Conservation (phyloP, 2,888 invertebrate species). For the Hanleya hanleyi region DNA sequence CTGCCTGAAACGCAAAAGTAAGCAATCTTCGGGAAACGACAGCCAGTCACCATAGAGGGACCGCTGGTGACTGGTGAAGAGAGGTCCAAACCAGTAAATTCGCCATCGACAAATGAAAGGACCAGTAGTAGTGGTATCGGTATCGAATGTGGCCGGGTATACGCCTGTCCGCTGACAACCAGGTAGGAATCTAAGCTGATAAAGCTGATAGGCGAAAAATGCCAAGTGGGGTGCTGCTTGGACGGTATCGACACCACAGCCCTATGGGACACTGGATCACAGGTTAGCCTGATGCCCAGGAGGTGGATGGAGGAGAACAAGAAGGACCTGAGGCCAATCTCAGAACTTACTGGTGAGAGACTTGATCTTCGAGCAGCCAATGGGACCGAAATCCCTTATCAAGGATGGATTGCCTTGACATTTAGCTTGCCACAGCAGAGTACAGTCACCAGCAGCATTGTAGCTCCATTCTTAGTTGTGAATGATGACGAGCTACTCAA, state of each 20-base stretch:
- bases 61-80: neutral
- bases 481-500: neutral
- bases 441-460: neutral
- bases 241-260: conserved; percentile 7
- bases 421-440: neutral
- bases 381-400: conserved; percentile 1
- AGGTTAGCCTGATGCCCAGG: neutral
- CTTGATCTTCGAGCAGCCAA: conserved; percentile 7
- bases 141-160: neutral
- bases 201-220: conserved; percentile 7
- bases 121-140: neutral
- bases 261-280: conserved; percentile 12
- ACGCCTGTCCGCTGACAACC: neutral
- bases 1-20: neutral
- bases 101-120: neutral
- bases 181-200: neutral
- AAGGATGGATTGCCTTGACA: conserved; percentile 3
- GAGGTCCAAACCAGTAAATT: neutral
- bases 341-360: conserved; percentile 1
- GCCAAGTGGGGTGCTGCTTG: neutral
- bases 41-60: neutral
- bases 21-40: conserved; percentile 3
- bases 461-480: neutral
- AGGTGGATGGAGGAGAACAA: neutral
- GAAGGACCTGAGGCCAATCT: neutral